These are phyloP conservation scores for Thumatha senex DNA, from an alignment of 2,888 invertebrate genomes.

Conservation along the genomic window DNA sequence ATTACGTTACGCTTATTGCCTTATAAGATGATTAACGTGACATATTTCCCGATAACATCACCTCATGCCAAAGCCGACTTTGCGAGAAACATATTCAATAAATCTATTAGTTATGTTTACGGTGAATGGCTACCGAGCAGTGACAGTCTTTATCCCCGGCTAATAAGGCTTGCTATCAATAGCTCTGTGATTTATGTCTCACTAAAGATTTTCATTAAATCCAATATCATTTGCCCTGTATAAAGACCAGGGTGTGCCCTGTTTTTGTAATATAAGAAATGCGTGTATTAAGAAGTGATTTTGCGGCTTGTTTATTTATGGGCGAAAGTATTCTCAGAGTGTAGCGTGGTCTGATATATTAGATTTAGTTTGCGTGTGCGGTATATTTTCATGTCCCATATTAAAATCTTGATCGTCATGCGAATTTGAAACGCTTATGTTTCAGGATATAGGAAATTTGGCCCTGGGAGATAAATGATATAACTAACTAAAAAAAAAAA, in stretches of 20 bases:
- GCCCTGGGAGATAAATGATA: no score
- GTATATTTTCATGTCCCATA: background rate
- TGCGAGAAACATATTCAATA: slow-evolving; percentile 43
- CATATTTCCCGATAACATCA: background rate
- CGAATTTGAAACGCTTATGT: no score
- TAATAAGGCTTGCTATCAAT: slow-evolving; percentile 51
- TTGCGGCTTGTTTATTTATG: slow-evolving; percentile 10
- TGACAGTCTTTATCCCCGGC: slow-evolving; percentile 35
- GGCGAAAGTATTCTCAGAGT: slow-evolving; percentile 6
- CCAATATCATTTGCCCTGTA: slow-evolving; percentile 33
- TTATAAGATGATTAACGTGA: background rate
- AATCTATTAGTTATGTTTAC: slow-evolving; percentile 52
- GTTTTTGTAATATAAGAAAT: slow-evolving; percentile 26
- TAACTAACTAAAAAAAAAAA: no score
- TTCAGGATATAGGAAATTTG: no score
- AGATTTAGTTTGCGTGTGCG: background rate
- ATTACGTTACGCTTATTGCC: no score
- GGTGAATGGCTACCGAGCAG: slow-evolving; percentile 34
- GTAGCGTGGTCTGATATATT: slow-evolving; percentile 6
- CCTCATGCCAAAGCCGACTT: background rate
- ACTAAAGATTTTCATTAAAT: slow-evolving; percentile 50
- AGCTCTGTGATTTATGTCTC: slow-evolving; percentile 42
- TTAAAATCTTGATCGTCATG: background rate
- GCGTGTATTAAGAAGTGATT: slow-evolving; percentile 25
- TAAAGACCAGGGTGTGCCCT: slow-evolving; percentile 15